phyloP scores from a whole-genome alignment of 2,797 vertebrate species.

The Meda fulgida region DNA sequence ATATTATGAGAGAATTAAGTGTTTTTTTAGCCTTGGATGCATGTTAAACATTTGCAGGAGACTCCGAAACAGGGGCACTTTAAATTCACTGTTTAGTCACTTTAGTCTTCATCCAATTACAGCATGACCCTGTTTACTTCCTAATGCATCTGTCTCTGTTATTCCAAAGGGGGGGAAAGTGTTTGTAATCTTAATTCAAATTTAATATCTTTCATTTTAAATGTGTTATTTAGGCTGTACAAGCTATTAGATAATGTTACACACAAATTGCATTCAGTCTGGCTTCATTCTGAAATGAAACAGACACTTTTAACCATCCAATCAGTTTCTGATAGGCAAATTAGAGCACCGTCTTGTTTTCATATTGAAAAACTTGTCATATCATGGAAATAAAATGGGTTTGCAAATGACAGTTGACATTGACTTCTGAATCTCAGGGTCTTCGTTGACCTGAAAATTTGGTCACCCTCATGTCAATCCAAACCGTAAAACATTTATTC shows the following conservation, averaged over 20 bases:
- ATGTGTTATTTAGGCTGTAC: neutral
- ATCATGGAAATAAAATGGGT: neutral
- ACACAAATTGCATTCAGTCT: neutral
- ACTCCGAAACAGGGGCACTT: neutral
- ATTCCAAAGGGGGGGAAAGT: neutral
- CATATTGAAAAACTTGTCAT: neutral
- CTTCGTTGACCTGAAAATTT: neutral
- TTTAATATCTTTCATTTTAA: neutral
- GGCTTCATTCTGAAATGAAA: neutral
- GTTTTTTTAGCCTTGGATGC: neutral
- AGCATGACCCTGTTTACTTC: neutral
- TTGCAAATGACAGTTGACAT: neutral
- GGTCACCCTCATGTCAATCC: neutral
- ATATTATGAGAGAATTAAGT: neutral
- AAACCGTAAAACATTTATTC: neutral
- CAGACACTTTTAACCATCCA: neutral
- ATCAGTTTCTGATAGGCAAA: neutral
- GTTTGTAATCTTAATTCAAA: neutral
- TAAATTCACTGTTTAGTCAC: neutral
- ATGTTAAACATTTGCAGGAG: neutral
- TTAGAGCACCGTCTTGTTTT: neutral
- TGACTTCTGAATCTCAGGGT: neutral
- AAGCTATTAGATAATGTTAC: neutral
- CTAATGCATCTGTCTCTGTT: neutral
- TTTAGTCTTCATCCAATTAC: neutral